A percentile compares a stretch with the other conserved stretches of the same genome.
phyloP scores from a whole-genome alignment of 2,888 invertebrate species.

The Meandrusa payeni region DNA sequence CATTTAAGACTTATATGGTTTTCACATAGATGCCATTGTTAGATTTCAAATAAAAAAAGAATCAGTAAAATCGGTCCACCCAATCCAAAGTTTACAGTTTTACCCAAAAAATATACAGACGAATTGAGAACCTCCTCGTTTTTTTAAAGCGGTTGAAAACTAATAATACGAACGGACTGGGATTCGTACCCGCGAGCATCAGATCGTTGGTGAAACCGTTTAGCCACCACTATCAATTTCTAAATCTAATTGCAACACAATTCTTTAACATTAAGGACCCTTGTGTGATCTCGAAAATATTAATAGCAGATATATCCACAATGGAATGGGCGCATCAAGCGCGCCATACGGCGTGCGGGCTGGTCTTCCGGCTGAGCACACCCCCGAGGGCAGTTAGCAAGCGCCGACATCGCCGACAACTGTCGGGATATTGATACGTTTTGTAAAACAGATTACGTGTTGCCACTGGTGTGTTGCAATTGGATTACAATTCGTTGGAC shows the following conservation, averaged over 20 bases:
- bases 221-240: too few species aligned
- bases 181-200: too few species aligned
- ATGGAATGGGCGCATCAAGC: slow-evolving; percentile 4
- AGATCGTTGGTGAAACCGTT: too few species aligned
- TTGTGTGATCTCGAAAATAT: slow-evolving; percentile 25
- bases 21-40: too few species aligned
- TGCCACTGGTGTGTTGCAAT: slow-evolving; percentile 32
- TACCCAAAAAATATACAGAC: too few species aligned
- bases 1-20: too few species aligned
- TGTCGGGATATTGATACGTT: slow-evolving; percentile 59
- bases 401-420: slow-evolving; percentile 48
- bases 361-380: slow-evolving; percentile 44
- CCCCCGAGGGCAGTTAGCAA: slow-evolving; percentile 44
- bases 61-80: too few species aligned
- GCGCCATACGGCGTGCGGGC: slow-evolving; percentile 30
- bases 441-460: slow-evolving; percentile 47
- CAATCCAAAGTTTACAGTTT: too few species aligned
- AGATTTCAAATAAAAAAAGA: too few species aligned
- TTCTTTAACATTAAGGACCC: slow-evolving; percentile 13
- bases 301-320: slow-evolving; percentile 27
- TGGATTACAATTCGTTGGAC: slow-evolving; percentile 29
- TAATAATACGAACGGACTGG: too few species aligned
- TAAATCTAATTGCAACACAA: slow-evolving; percentile 15
- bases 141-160: too few species aligned
- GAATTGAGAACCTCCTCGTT: too few species aligned